phyloP scores from a whole-genome alignment of 2,113 vertebrate species.

The Atrichornis clamosus region DNA sequence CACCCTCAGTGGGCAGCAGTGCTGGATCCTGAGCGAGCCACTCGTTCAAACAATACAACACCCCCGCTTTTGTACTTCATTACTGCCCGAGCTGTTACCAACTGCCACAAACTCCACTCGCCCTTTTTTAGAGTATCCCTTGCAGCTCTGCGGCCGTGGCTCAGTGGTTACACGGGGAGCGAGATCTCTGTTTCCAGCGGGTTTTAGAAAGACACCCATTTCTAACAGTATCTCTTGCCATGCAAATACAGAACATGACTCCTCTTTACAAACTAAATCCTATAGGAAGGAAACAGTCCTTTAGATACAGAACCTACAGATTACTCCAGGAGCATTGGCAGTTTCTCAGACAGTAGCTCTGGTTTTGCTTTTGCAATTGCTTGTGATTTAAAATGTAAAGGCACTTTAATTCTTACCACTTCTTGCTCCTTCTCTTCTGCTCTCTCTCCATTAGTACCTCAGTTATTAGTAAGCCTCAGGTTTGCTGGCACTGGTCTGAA shows the following conservation, averaged over 20 bases:
- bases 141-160: not conserved
- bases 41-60: not conserved
- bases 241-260: not conserved
- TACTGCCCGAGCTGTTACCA: not conserved
- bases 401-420: not conserved
- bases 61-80: not conserved
- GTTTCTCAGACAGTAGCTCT: not conserved
- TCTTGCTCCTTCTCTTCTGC: not conserved
- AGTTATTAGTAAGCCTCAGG: not conserved
- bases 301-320: not conserved
- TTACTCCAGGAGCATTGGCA: not conserved
- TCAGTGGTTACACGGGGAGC: not conserved
- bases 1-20: not conserved
- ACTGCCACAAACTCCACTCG: not conserved
- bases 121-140: not conserved
- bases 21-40: not conserved
- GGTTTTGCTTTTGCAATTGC: not conserved
- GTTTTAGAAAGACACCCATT: not conserved
- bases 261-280: not conserved
- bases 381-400: not conserved
- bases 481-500: not conserved
- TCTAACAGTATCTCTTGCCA: not conserved
- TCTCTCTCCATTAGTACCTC: not conserved
- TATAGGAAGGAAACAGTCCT: not conserved
- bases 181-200: not conserved